A percentile compares a stretch with the other conserved stretches of the same genome.
Conservation (phyloP, 2,113 vertebrate genomes). For the Chrysemys picta region DNA sequence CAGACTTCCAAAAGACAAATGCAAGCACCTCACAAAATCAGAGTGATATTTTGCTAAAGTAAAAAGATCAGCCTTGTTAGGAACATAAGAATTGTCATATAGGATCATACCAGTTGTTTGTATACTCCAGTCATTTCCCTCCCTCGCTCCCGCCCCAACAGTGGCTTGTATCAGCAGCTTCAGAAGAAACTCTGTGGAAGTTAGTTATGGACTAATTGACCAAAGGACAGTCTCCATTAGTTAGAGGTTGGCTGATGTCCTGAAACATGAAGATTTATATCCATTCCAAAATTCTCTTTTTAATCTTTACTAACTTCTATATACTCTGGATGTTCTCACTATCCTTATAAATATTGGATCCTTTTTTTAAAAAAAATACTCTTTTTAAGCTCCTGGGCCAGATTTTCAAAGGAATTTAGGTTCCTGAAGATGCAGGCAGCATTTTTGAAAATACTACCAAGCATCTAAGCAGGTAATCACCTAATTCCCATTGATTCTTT, state of each 20-base stretch:
- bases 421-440: not conserved
- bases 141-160: not conserved
- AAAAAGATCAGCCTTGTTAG: not conserved
- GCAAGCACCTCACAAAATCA: not conserved
- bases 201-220: not conserved
- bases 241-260: not conserved
- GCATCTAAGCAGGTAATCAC: not conserved
- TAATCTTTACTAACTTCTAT: not conserved
- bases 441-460: not conserved
- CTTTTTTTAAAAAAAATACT: too few relatives aligned
- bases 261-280: not conserved
- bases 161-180: not conserved
- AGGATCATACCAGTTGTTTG: not conserved
- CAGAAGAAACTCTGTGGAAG: not conserved
- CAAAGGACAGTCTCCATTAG: not conserved
- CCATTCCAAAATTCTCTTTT: not conserved
- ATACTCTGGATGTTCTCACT: not conserved
- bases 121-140: not conserved
- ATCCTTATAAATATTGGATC: rapidly evolving
- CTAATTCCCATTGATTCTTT: not conserved
- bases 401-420: not conserved
- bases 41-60: not conserved
- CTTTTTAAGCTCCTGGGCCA: not conserved
- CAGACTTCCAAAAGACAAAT: not conserved
- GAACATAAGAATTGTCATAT: not conserved